Percentiles rank a stretch among this genome's conserved stretches.
Conservation (phyloP, 2,888 invertebrate species). For the Phyllotreta striolata region DNA sequence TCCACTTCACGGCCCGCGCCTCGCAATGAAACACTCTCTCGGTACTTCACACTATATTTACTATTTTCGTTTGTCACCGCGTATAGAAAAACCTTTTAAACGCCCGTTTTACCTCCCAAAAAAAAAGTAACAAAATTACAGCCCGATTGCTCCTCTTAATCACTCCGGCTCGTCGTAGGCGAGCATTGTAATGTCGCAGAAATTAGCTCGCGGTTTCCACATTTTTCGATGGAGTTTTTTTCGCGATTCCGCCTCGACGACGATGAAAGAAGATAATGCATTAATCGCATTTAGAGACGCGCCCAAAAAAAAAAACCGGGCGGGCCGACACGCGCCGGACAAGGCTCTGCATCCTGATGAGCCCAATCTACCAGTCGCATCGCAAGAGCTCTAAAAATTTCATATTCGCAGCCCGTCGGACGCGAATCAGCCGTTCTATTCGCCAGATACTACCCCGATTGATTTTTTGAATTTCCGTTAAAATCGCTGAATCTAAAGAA, state of each 20-base stretch:
- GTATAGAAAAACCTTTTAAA: too few relatives aligned
- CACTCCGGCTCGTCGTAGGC: neutral
- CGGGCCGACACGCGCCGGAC: constrained; percentile 58
- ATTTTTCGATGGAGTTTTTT: neutral
- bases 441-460: too few relatives aligned
- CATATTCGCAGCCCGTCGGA: constrained; percentile 1
- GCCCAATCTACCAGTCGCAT: constrained; percentile 25
- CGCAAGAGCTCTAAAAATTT: constrained; percentile 47
- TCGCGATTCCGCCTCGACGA: constrained; percentile 2
- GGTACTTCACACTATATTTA: constrained; percentile 27
- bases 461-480: too few relatives aligned
- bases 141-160: too few relatives aligned
- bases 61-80: constrained; percentile 6
- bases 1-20: constrained; percentile 28
- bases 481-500: too few relatives aligned
- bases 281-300: constrained; percentile 55
- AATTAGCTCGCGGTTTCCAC: neutral
- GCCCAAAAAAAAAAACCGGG: constrained; percentile 51
- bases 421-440: too few relatives aligned
- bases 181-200: neutral
- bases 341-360: constrained; percentile 56
- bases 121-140: too few relatives aligned
- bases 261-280: constrained; percentile 39
- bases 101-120: too few relatives aligned
- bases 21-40: constrained; percentile 27